Evolutionary conservation across 2,888 invertebrate species (phyloP).

Genomic region (Drosophila mettleri): DNA sequence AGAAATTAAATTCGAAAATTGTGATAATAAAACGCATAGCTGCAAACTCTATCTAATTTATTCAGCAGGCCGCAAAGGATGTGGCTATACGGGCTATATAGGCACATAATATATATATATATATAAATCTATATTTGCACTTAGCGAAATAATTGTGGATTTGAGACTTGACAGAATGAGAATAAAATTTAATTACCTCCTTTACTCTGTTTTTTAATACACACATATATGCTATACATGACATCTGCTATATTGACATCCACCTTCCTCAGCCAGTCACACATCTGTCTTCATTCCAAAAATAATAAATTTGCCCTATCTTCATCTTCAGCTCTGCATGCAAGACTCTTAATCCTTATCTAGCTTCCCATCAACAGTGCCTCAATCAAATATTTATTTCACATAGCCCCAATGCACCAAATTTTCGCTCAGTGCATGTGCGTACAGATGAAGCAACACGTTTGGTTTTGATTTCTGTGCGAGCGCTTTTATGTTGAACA

Average conservation of each 20-base stretch:
- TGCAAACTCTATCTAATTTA: constrained; percentile 54
- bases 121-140: constrained; percentile 1
- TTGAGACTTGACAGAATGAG: too few species aligned
- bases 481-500: constrained; percentile 68
- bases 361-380: neutral
- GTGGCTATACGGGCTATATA: constrained; percentile 8
- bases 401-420: neutral
- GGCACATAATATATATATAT: neutral
- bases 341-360: neutral
- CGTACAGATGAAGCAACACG: constrained; percentile 26
- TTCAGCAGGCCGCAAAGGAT: constrained; percentile 47
- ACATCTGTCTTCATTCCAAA: too few species aligned
- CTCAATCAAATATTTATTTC: neutral
- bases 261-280: too few species aligned
- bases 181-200: neutral
- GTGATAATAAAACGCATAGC: constrained; percentile 74
- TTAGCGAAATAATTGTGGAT: neutral
- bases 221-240: too few species aligned
- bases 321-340: too few species aligned
- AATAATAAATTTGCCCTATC: too few species aligned
- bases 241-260: too few species aligned
- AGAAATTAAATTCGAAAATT: constrained; percentile 73
- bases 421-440: constrained; percentile 21
- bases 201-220: too few species aligned
- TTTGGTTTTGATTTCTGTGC: constrained; percentile 46